Conservation (phyloP, 64 coral and sea anemone species). For the Actinia equina region DNA sequence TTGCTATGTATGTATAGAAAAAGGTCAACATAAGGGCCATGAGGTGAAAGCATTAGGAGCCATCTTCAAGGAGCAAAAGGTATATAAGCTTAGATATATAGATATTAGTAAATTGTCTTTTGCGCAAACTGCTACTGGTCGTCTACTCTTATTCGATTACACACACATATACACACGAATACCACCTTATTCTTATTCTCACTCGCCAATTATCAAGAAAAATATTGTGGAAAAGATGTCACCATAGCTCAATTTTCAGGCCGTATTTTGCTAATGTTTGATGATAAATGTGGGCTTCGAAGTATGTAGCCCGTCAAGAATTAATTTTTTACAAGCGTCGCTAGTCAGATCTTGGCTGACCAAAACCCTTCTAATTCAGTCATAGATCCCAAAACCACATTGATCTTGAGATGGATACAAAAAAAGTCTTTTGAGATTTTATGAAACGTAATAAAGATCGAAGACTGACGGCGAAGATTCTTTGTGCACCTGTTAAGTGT, state of each 20-base stretch:
- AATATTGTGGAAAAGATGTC: neutral
- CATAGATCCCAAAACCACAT: conserved; percentile 7
- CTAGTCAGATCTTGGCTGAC: neutral
- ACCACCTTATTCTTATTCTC: neutral
- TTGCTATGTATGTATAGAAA: conserved; percentile 91
- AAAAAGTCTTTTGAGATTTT: neutral
- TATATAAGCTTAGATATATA: conserved; percentile 3
- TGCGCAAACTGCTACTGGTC: neutral
- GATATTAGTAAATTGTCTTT: neutral
- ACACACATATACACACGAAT: neutral
- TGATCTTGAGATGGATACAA: neutral
- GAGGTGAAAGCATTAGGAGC: conserved; percentile 95
- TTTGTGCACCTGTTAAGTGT: neutral
- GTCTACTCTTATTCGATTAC: neutral
- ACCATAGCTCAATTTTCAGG: neutral
- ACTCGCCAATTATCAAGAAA: neutral
- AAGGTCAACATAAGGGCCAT: conserved; percentile 75
- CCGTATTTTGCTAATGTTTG: neutral
- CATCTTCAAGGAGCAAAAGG: conserved; percentile 99
- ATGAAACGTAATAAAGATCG: neutral
- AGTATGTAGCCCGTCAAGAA: neutral
- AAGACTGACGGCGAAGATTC: neutral
- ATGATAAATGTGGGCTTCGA: neutral
- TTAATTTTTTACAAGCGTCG: conserved; percentile 8
- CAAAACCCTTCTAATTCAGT: conserved; percentile 15